These are phyloP conservation scores for Diploscapter pachys DNA, from an alignment of 1,140 invertebrate species.

Conservation along the genomic window DNA sequence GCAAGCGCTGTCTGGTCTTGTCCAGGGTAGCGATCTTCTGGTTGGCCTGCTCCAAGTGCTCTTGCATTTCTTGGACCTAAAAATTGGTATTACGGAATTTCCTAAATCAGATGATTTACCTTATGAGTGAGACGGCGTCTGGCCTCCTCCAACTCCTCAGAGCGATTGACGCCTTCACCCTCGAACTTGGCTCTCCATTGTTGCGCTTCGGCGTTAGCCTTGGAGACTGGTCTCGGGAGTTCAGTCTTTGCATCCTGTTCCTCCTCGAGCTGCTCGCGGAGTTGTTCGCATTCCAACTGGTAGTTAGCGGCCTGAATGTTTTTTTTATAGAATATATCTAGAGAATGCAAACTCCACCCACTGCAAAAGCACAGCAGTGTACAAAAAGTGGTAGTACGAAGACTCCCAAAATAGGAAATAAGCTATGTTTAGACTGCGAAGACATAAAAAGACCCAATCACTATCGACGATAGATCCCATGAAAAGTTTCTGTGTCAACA, in stretches of 20 bases:
- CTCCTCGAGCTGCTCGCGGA: slow-evolving; percentile 89
- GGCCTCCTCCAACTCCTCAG: slow-evolving; percentile 55
- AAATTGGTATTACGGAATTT: neutral
- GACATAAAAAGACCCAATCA: too few species aligned
- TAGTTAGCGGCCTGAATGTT: slow-evolving; percentile 68
- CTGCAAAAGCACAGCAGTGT: too few species aligned
- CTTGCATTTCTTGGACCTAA: slow-evolving; percentile 84
- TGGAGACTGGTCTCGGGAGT: slow-evolving; percentile 59
- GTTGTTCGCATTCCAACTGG: slow-evolving; percentile 92
- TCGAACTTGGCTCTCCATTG: slow-evolving; percentile 57
- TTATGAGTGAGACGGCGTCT: slow-evolving; percentile 86
- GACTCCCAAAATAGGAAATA: too few species aligned
- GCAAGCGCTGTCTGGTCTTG: slow-evolving; percentile 91
- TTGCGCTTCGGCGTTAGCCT: slow-evolving; percentile 61
- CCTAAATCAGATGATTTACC: slow-evolving; percentile 42
- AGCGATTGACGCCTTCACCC: slow-evolving; percentile 45
- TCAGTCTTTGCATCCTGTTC: slow-evolving; percentile 65
- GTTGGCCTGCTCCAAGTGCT: slow-evolving; percentile 93
- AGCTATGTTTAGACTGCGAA: too few species aligned
- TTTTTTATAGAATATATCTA: too few species aligned
- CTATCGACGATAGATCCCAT: too few species aligned
- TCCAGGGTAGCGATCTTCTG: slow-evolving; percentile 91
- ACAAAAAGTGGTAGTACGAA: too few species aligned
- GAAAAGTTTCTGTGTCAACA: too few species aligned
- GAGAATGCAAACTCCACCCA: too few species aligned